A percentile compares a stretch with the other conserved stretches of the same genome.
Conservation (phyloP, 1,140 invertebrate species). For the Scaptomyza graminum region DNA sequence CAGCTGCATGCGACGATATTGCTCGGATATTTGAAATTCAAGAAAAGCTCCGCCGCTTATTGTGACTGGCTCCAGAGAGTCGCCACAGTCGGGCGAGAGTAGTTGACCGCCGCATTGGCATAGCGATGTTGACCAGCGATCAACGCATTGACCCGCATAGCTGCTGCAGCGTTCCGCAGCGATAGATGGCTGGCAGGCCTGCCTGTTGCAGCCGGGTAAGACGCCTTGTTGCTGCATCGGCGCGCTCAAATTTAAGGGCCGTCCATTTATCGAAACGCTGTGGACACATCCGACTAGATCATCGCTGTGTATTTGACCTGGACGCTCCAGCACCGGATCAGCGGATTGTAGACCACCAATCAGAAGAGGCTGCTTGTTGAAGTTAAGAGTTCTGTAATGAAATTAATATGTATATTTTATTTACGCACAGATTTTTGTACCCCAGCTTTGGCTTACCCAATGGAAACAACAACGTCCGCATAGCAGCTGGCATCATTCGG, state of each 20-base stretch:
- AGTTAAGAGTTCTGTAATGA: slow-evolving; percentile 91
- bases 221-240: slow-evolving; percentile 90
- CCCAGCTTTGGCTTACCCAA: slow-evolving; percentile 87
- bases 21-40: slow-evolving; percentile 92
- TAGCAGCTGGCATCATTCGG: slow-evolving; percentile 92
- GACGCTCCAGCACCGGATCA: slow-evolving; percentile 92
- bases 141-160: slow-evolving; percentile 89
- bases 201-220: slow-evolving; percentile 89
- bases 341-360: slow-evolving; percentile 93
- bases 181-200: slow-evolving; percentile 85
- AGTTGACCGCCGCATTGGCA: slow-evolving; percentile 89
- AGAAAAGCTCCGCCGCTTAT: slow-evolving; percentile 91
- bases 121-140: slow-evolving; percentile 90
- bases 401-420: not conserved
- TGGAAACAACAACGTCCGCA: slow-evolving; percentile 92
- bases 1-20: slow-evolving; percentile 93
- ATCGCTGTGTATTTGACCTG: slow-evolving; percentile 94
- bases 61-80: slow-evolving; percentile 91
- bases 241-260: slow-evolving; percentile 90
- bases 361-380: slow-evolving; percentile 93
- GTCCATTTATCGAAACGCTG: slow-evolving; percentile 94
- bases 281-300: slow-evolving; percentile 97
- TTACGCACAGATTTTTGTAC: not conserved
- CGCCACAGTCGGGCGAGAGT: slow-evolving; percentile 91
- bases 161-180: slow-evolving; percentile 86